Evolutionary conservation across 2,888 invertebrate genomes (phyloP).

Genomic region (Nebria brevicollis): DNA sequence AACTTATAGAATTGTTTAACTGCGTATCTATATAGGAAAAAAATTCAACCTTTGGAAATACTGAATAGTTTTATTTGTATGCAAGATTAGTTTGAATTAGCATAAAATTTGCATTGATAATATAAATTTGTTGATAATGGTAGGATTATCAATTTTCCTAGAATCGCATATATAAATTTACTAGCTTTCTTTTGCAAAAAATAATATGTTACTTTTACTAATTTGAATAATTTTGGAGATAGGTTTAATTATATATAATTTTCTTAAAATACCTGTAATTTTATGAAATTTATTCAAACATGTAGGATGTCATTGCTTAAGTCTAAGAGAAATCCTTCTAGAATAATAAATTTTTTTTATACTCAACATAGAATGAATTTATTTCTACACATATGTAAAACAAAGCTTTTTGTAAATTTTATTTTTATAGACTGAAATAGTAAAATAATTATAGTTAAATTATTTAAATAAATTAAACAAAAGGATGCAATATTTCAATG

Average conservation of each 20-base stretch:
- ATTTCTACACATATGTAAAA: no score
- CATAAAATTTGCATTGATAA: background rate
- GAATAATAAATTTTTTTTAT: background rate
- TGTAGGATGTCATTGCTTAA: background rate
- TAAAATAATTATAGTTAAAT: no score
- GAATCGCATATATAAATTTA: background rate
- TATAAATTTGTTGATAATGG: background rate
- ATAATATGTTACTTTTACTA: conserved; percentile 8
- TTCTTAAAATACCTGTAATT: background rate
- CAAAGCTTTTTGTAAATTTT: no score
- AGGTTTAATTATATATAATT: background rate
- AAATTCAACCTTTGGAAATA: no score
- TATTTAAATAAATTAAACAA: no score
- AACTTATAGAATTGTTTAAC: background rate
- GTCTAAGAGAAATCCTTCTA: background rate
- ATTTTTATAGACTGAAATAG: no score
- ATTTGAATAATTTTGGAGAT: conserved; percentile 12
- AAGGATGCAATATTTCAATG: background rate
- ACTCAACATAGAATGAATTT: background rate
- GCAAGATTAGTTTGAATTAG: background rate
- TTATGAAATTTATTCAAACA: background rate
- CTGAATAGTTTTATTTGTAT: background rate
- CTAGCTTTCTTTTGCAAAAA: conserved; percentile 13
- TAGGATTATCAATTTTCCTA: background rate
- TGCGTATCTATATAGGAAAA: no score